phyloP scores from a whole-genome alignment of 2,888 invertebrate species.

The Scrobipalpa costella region DNA sequence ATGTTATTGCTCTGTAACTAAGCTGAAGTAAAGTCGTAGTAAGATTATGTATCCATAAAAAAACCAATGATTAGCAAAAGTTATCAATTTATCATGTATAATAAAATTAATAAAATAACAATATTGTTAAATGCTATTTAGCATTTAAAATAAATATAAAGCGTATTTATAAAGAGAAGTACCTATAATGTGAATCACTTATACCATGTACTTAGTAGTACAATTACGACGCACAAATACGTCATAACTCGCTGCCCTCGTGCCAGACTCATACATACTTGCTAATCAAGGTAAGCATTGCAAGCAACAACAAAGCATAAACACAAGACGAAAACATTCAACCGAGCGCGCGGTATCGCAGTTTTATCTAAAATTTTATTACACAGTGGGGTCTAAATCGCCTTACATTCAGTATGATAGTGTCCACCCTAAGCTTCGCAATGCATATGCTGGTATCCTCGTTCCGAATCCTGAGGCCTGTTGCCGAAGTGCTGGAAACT shows the following conservation, averaged over 20 bases:
- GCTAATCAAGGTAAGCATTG: neutral
- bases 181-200: too few relatives aligned
- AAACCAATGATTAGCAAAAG: too few relatives aligned
- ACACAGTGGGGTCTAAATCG: neutral
- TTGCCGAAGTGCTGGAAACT: slow-evolving; percentile 53
- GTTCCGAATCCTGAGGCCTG: slow-evolving; percentile 44
- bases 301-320: neutral
- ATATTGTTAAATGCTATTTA: neutral
- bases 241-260: neutral
- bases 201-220: neutral
- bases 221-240: neutral
- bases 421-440: slow-evolving; percentile 42
- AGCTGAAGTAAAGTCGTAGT: too few relatives aligned
- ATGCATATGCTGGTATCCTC: slow-evolving; percentile 47
- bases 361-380: neutral
- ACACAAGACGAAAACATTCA: neutral
- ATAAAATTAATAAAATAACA: too few relatives aligned
- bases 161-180: neutral
- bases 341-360: neutral
- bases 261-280: neutral
- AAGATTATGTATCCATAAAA: too few relatives aligned
- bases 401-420: slow-evolving; percentile 38
- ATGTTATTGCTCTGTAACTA: too few relatives aligned
- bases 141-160: neutral
- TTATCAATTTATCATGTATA: too few relatives aligned